Base-by-base conservation (phyloP, 2,797 vertebrate species). In the Micromesistius poutassou region DNA sequence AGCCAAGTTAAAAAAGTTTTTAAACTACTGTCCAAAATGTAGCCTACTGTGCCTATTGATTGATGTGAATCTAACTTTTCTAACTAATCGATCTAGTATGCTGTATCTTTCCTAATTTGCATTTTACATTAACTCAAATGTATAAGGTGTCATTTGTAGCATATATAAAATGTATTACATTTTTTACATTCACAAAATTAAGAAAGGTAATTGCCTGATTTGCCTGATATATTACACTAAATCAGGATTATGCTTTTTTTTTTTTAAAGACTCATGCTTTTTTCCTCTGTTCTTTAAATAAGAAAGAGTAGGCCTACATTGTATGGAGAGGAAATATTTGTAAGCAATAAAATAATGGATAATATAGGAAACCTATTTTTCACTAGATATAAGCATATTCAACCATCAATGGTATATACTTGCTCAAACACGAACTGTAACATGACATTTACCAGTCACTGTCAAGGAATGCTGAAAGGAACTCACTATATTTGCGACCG, bases 381-480 rank as follows among this genome's bases (percentile, higher is more conserved):
- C 30, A 30, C 6, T 31, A 33, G 28, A 71, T 33, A 75, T 79
- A 28, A 76, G 70, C 50, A 76, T 77, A 79, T 82, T 81, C 33
- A 77, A 70, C 75, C 55, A 42, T 42, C n/a, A 28, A 40, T 1
- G 25, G 72, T 31, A 30, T 36, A 55, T 71, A 81, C 78, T 79
- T 87, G 81, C 82, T 82, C 13, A 70, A 73, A 68, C 62, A 68
- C 25, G 62, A 68, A 25, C 8, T 68, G 62, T 68, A 28, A 68
- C 62, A 62, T 62, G 55, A 62, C 55, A 62, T 62, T 36, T 38
- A 36, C 30, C 5, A 79, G 4, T 83, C 81, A 83, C 30, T 30
- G 73, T 71, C 70, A 71, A 81, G 73, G 80, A 84, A 82, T 80
- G 74, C 66, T 40, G 70, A 68, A 82, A 72, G 72, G 78, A 46